A percentile compares a stretch with the other conserved stretches of the same genome.
Conservation (phyloP, 1,140 invertebrate genomes). For the Drosophila yakuba region DNA sequence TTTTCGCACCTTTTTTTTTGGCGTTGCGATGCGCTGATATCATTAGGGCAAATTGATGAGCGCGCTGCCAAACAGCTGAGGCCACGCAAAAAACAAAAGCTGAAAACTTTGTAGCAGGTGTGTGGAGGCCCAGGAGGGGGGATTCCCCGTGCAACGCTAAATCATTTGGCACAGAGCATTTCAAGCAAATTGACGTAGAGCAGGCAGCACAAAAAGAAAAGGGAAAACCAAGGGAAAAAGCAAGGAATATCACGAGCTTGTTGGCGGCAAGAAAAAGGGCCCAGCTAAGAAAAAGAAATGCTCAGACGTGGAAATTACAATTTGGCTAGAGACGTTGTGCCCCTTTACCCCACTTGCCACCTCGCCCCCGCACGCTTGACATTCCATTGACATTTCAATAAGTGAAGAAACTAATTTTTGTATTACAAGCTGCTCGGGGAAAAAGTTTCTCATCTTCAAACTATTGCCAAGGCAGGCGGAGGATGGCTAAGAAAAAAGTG, state of each 20-base stretch:
- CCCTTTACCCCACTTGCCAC: neutral
- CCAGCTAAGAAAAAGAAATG: constrained; percentile 27
- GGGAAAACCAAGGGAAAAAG: constrained; percentile 14
- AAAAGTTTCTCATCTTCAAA: constrained; percentile 66
- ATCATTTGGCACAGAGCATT: constrained; percentile 80
- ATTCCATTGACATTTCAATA: constrained; percentile 82
- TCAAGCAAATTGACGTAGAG: constrained; percentile 77
- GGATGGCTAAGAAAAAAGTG: constrained; percentile 56
- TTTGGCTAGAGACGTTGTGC: constrained; percentile 56
- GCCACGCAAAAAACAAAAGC: constrained; percentile 72
- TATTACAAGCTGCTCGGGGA: constrained; percentile 49
- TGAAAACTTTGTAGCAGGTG: constrained; percentile 55
- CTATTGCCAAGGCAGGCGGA: constrained; percentile 17
- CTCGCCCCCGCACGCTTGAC: constrained; percentile 32
- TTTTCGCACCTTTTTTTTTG: constrained; percentile 72
- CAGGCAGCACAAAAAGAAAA: neutral
- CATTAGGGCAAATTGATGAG: constrained; percentile 79
- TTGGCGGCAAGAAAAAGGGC: constrained; percentile 8
- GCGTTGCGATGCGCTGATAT: constrained; percentile 55
- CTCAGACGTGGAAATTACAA: constrained; percentile 77
- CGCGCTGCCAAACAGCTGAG: constrained; percentile 73
- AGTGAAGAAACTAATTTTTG: constrained; percentile 83
- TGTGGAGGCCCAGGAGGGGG: neutral
- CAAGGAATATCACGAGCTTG: neutral
- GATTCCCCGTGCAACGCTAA: constrained; percentile 62